Percentiles rank a stretch among this genome's conserved stretches.
Conservation (phyloP, 2,888 invertebrate species). For the Cheilosia soror region DNA sequence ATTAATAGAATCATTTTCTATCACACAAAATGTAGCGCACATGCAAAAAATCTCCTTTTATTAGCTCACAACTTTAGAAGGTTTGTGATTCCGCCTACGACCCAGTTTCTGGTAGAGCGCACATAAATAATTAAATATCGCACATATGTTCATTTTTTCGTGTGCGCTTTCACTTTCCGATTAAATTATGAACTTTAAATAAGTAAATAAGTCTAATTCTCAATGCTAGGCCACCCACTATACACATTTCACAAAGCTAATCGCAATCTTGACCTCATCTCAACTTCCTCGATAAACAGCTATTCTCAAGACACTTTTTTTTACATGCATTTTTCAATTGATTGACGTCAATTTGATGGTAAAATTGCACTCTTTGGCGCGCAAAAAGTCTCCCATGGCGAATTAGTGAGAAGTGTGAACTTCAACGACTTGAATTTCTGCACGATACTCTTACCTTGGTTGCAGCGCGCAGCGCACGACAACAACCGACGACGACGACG, state of each 20-base stretch:
- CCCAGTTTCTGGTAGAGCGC: no score
- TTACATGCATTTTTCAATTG: slow-evolving; percentile 26
- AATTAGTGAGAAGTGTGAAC: slow-evolving; percentile 54
- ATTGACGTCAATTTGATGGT: slow-evolving; percentile 67
- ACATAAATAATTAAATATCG: no score
- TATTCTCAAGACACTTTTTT: slow-evolving; percentile 30
- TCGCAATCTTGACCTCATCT: slow-evolving; percentile 36
- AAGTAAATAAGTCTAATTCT: no score
- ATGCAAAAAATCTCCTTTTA: no score
- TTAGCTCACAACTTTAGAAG: no score
- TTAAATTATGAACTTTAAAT: neutral
- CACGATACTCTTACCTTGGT: slow-evolving; percentile 14
- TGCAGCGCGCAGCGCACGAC: neutral
- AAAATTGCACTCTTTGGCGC: slow-evolving; percentile 36
- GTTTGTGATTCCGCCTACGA: no score
- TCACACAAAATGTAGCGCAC: no score
- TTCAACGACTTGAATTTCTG: slow-evolving; percentile 40
- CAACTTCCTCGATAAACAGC: slow-evolving; percentile 8
- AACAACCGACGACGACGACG: neutral
- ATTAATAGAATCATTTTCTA: no score
- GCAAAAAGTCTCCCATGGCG: slow-evolving; percentile 51
- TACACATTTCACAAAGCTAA: neutral
- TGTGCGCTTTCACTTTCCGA: no score
- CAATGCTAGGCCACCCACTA: no score
- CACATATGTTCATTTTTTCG: no score